Conservation (phyloP, 2,113 vertebrate species). For the Corapipo altera region DNA sequence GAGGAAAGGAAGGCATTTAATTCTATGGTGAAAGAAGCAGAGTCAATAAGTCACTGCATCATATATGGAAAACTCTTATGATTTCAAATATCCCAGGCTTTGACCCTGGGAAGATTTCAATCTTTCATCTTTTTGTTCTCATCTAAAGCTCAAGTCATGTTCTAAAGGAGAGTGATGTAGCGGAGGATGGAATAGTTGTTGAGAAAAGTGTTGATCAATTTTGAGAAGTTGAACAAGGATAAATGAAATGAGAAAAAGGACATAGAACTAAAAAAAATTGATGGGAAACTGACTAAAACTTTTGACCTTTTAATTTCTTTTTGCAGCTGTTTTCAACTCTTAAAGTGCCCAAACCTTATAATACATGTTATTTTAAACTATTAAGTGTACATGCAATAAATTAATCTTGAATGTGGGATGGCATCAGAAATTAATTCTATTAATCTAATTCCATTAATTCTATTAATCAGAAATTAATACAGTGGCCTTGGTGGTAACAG, state of each 20-base stretch:
- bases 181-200: not conserved
- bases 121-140: not conserved
- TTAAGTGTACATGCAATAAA: not conserved
- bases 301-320: not conserved
- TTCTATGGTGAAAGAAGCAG: not conserved
- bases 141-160: not conserved
- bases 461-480: not conserved
- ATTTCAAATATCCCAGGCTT: not conserved
- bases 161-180: not conserved
- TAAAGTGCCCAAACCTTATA: not conserved
- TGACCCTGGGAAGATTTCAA: not conserved
- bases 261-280: not conserved
- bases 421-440: not conserved
- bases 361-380: not conserved
- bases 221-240: not conserved
- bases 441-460: no score
- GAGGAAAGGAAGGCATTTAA: not conserved
- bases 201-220: not conserved
- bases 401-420: not conserved
- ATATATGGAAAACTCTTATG: not conserved
- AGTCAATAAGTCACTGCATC: not conserved
- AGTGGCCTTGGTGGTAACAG: not conserved
- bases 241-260: not conserved
- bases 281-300: not conserved
- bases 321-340: not conserved